These are phyloP conservation scores for Nysson spinosus DNA, from an alignment of 2,888 invertebrate species.

Conservation along the genomic window DNA sequence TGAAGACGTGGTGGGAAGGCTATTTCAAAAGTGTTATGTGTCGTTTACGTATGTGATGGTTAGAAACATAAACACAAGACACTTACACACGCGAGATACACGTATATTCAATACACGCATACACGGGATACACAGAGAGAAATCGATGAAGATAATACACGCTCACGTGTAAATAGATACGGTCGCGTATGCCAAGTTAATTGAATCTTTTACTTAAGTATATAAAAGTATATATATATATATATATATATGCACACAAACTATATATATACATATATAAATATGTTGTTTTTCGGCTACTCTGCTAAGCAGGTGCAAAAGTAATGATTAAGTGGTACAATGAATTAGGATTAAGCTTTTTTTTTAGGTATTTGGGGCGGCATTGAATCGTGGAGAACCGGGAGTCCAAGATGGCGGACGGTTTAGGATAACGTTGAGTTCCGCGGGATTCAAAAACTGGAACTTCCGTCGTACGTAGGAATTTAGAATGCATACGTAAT, in stretches of 20 bases:
- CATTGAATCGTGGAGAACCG: slow-evolving; percentile 7
- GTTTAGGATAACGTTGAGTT: slow-evolving; percentile 19
- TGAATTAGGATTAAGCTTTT: slow-evolving; percentile 59
- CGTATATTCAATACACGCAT: slow-evolving; percentile 13
- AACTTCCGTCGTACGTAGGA: slow-evolving; percentile 46
- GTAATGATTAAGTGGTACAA: slow-evolving; percentile 48
- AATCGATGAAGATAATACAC: slow-evolving; percentile 26
- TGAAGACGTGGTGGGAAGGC: slow-evolving; percentile 29
- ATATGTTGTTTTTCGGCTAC: slow-evolving; percentile 47
- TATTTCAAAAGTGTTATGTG: slow-evolving; percentile 56
- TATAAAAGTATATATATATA: slow-evolving; percentile 19
- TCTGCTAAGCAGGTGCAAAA: slow-evolving; percentile 60
- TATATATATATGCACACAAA: slow-evolving; percentile 24
- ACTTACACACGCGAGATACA: not conserved
- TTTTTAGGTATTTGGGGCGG: slow-evolving; percentile 29
- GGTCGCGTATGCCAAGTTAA: slow-evolving; percentile 47
- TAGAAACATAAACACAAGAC: slow-evolving; percentile 47
- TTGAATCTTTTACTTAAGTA: slow-evolving; percentile 36
- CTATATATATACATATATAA: slow-evolving; percentile 31
- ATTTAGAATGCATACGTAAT: slow-evolving; percentile 27
- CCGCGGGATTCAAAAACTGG: slow-evolving; percentile 27
- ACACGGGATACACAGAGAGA: slow-evolving; percentile 39
- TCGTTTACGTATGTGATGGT: slow-evolving; percentile 60
- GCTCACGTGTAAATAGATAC: slow-evolving; percentile 48
- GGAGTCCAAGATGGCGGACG: not conserved